Base-by-base conservation (phyloP, 2,888 invertebrate species). In the Petrolisthes manimaculis region DNA sequence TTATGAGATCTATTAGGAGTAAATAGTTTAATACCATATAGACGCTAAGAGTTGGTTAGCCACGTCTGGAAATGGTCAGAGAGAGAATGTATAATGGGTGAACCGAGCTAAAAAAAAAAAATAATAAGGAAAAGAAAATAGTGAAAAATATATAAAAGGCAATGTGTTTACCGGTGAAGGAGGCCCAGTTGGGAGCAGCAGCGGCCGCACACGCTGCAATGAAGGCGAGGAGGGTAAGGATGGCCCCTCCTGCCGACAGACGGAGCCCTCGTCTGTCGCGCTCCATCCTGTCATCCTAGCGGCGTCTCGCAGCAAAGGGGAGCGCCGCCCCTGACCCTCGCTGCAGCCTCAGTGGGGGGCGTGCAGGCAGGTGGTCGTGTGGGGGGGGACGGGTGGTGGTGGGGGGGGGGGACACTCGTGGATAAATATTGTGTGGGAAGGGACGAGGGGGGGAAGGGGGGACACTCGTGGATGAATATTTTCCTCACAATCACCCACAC, bases 261-360 rank as follows among this genome's bases (percentile, higher is more conserved):
- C 79, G 87, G 51, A 83, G 56, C 69, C 87, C 87, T 79, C 87
- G 83, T 61, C 79, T 87, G 78, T 87, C 87, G n/a, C 87, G 87
- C 71, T 87, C 87, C 87, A 86, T 86, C 53, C 85, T 78, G 55
- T 24, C 85, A 85, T 83, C 83, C 83, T 83, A 74, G 83, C 83
- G 67, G 61, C 71, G 14, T 21, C n/a, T n/a, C 56, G 24, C 54
- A 54, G 83, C 37, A 18, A 37, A 21, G 37, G 24, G 74, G 8
- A 53, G 83, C 18, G 4, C 9, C 53, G n/a, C n/a, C n/a, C n/a
- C n/a, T n/a, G 18, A 69, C 69, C 14, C 69, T 3, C 14, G 69
- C 69, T 18, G 69, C 69, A 69, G 69, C 69, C 14, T 18, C n/a
- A n/a, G n/a, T n/a, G n/a, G n/a, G n/a, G 78, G 78, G 54, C 21